phyloP scores from a whole-genome alignment of 2,888 invertebrate species.

The Chrysolina oricalcia region DNA sequence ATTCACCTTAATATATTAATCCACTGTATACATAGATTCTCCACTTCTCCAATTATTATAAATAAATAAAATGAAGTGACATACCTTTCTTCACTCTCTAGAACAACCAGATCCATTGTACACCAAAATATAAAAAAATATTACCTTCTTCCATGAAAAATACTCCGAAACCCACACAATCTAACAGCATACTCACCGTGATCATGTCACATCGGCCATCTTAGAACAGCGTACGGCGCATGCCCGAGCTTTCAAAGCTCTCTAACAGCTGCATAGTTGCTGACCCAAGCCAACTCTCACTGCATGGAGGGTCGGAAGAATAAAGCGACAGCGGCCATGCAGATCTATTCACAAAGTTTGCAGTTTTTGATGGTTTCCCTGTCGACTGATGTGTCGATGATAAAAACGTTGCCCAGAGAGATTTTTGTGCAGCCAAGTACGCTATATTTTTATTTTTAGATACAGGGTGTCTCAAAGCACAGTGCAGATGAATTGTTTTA shows the following conservation, averaged over 20 bases:
- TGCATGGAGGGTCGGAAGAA: conserved; percentile 51
- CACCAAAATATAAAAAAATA: not conserved
- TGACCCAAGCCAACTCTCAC: conserved; percentile 54
- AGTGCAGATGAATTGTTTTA: too few relatives aligned
- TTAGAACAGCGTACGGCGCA: conserved; percentile 55
- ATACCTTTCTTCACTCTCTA: not conserved
- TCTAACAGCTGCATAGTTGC: conserved; percentile 58
- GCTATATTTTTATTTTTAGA: too few relatives aligned
- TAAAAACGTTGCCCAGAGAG: too few relatives aligned
- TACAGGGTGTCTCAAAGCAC: too few relatives aligned
- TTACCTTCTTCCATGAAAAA: not conserved
- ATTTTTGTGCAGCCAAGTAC: too few relatives aligned
- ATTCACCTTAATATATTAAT: too few relatives aligned
- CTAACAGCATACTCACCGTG: conserved; percentile 31
- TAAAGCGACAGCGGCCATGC: conserved; percentile 28
- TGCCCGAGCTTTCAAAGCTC: conserved; percentile 45
- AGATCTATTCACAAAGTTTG: conserved; percentile 4
- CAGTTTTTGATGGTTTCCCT: conserved; percentile 20
- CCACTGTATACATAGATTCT: too few relatives aligned
- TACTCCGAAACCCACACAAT: conserved; percentile 8
- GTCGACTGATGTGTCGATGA: too few relatives aligned
- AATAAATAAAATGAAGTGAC: not conserved
- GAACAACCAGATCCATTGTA: not conserved
- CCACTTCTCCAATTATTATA: too few relatives aligned
- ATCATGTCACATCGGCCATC: conserved; percentile 57